Percentiles rank a stretch among this genome's conserved stretches.
Evolutionary conservation across 2,888 invertebrate genomes (phyloP).

Genomic region (Cephus rjabovi): DNA sequence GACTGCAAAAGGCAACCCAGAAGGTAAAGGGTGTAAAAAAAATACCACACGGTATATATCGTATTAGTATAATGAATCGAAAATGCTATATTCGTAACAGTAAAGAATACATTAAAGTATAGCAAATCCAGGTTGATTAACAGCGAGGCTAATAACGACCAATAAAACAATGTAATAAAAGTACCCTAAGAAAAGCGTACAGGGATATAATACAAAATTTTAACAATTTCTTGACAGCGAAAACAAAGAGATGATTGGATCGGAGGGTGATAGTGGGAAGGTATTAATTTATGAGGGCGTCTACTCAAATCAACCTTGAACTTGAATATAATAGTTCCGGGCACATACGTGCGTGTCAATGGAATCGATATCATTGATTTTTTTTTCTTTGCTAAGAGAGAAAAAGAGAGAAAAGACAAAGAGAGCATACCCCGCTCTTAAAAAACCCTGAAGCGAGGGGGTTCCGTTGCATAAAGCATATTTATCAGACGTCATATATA

Average conservation of each 20-base stretch:
- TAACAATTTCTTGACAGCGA: background rate
- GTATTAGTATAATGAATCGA: background rate
- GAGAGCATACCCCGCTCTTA: conserved; percentile 48
- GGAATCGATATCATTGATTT: conserved; percentile 45
- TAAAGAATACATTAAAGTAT: background rate
- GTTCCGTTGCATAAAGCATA: conserved; percentile 26
- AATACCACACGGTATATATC: background rate
- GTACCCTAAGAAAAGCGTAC: background rate
- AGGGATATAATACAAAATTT: background rate
- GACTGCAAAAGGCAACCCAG: conserved; percentile 17
- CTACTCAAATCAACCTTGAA: conserved; percentile 31
- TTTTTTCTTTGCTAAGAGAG: conserved; percentile 28
- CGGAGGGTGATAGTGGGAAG: background rate
- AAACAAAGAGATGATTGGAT: background rate
- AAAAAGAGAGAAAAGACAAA: conserved; percentile 24
- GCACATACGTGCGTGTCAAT: conserved; percentile 31
- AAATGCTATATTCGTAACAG: background rate
- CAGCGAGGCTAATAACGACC: background rate
- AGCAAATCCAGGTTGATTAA: background rate
- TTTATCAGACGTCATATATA: conserved; percentile 16
- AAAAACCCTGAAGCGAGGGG: conserved; percentile 54
- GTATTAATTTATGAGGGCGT: background rate
- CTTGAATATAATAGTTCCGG: conserved; percentile 23
- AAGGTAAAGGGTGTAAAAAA: conserved; percentile 23
- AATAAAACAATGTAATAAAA: background rate